Base-by-base conservation (phyloP, 2,888 invertebrate genomes). In the Trissoscelio sp. region DNA sequence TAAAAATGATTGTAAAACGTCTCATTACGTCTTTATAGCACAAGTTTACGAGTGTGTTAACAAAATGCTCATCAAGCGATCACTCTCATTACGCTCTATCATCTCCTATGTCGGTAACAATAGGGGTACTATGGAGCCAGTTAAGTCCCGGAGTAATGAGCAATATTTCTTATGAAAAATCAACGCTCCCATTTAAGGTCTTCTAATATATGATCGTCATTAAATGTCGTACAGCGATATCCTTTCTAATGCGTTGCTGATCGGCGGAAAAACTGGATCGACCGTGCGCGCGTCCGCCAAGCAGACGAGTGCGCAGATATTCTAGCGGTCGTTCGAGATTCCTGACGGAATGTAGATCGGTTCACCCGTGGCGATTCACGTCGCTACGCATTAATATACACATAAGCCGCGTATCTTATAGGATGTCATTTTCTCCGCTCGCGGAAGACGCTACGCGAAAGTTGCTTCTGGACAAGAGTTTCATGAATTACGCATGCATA, bases 391-490 rank as follows among this genome's bases (percentile, higher is more conserved):
- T 79, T 67, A 72, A 70, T 79, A 73, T 73, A 67, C 73, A 79
- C 72, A 51, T 72, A 42, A 72, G 72, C 58, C n/a, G n/a, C 67
- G 62, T 57, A 31, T 53, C 34, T 74, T 42, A 34, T 46, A 24
- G 64, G 67, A 73, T 74, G 80, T 74, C 80, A 80, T 80, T 75
- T 75, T 75, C 80, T 75, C 42, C 53, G 74, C 73, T 73, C 14
- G 70, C 70, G 80, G 81, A 75, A 81, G 81, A 72, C 44, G 44
- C 60, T 12, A 3, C 67, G 67, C 77, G 70, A 78, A 78, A 78
- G 70, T 78, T 57, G 78, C 70, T 69, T n/a, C 62, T 64, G 81
- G 67, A 58, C 70, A 58, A 64, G 58, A 57, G 53, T 62, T 80
- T 77, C 72, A 72, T 72, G 66, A 81, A 77, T 77, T 81, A 72